Conservation (phyloP, 2,888 invertebrate genomes). For the Lasioglossum leucozonium region DNA sequence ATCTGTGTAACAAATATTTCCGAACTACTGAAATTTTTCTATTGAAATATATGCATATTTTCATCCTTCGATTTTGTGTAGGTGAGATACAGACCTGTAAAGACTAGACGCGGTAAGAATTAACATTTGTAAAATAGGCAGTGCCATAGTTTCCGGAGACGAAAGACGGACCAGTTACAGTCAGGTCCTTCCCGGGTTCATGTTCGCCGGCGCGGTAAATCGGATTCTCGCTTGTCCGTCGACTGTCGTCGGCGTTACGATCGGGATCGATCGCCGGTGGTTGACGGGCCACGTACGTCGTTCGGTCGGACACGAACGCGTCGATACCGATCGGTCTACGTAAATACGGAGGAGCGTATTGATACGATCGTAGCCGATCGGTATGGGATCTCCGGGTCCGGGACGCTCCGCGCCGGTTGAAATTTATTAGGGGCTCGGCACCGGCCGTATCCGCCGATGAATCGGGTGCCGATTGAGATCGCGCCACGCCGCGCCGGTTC, state of each 20-base stretch:
- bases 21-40: too few species aligned
- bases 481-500: constrained; percentile 13
- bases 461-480: constrained; percentile 57
- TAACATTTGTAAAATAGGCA: too few species aligned
- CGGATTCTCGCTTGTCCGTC: constrained; percentile 22
- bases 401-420: constrained; percentile 33
- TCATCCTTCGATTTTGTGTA: too few species aligned
- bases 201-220: constrained; percentile 21
- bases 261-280: constrained; percentile 7
- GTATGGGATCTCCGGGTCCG: constrained; percentile 40
- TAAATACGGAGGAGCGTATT: constrained; percentile 52
- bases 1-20: neutral
- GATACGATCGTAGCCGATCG: constrained; percentile 38
- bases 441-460: constrained; percentile 36
- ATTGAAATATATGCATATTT: too few species aligned
- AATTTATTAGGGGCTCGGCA: constrained; percentile 55
- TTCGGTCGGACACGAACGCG: constrained; percentile 30
- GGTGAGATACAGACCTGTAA: too few species aligned
- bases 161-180: neutral
- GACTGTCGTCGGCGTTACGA: constrained; percentile 31
- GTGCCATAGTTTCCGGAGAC: neutral
- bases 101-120: too few species aligned
- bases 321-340: constrained; percentile 54
- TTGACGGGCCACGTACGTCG: constrained; percentile 34
- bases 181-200: neutral